Base-by-base conservation (phyloP, 1,140 invertebrate genomes). In the Apocrypta bakeri region DNA sequence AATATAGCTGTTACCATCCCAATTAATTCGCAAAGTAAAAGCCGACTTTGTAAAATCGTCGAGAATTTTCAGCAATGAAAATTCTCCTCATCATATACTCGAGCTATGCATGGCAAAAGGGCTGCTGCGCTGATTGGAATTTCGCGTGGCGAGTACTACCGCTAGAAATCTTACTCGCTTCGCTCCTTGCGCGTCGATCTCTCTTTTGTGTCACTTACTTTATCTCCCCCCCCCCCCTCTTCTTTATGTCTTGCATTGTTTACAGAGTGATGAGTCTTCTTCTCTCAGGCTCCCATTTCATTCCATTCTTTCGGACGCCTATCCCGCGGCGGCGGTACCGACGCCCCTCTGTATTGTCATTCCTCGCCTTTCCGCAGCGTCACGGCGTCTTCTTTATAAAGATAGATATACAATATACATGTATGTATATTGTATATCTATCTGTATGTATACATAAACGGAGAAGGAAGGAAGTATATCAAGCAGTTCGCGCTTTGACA, bases 231-330 rank as follows among this genome's bases (percentile, higher is more conserved):
- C 1, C 74, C 11, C 25, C 40, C 33, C 27, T 61, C 68, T 29
- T 25, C 14, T 27, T 3, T 56, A 8, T 29, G 63, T 33, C 40
- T 9, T 71, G 27, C 87, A 89, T 89, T 90, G 87, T 90, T 90
- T 89, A 90, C 88, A 89, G 87, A 90, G 88, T 89, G 88, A 90
- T 90, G 89, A 90, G 88, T 89, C 88, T 88, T 89, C 88, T 88
- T 90, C 87, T 86, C 87, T 31, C 56, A 40, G 14, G 8, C 33
- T 56, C 29, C 61, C 56, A 74, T 80, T 74, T 64, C 48, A 64
- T 63, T 40, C 42, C 69, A 64, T 80, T 61, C 48, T 40, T 63
- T 73, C 27, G 31, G 48, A 56, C 48, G 48, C 31, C 56, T 33
- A 24, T 14, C 3, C 24, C 33, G 48, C 48, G 48, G 40, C 40